These are phyloP conservation scores for Elanus axillaris DNA, from an alignment of 2,113 vertebrate genomes.

Conservation along the genomic window DNA sequence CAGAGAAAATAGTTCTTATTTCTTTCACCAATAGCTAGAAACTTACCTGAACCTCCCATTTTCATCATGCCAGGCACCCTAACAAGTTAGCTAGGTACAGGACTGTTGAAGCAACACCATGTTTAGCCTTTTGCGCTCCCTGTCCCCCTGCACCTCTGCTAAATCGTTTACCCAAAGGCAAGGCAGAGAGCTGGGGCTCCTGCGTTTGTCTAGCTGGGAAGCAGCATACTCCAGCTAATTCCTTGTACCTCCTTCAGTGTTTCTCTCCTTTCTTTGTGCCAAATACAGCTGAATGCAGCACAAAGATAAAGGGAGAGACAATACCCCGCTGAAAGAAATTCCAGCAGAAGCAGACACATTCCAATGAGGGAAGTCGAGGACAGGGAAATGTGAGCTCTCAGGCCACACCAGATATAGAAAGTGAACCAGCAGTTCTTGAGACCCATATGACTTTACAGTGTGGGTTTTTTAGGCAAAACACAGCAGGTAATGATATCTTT, in stretches of 20 bases:
- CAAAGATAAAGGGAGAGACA: slow-evolving; percentile 46
- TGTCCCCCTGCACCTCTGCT: background rate
- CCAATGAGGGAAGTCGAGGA: background rate
- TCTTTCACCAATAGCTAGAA: background rate
- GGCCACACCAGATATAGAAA: background rate
- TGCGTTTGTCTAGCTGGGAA: background rate
- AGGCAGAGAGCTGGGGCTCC: background rate
- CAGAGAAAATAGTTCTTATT: background rate
- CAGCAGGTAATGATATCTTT: background rate
- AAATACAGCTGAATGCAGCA: slow-evolving; percentile 9
- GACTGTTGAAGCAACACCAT: background rate
- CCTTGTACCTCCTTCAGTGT: background rate
- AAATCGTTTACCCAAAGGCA: background rate
- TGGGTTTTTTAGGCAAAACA: background rate
- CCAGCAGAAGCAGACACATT: background rate
- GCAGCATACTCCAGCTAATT: background rate
- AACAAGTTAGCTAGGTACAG: background rate
- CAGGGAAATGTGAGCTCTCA: background rate
- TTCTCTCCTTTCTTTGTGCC: background rate
- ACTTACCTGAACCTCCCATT: background rate
- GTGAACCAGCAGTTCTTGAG: background rate
- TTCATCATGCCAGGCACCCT: background rate
- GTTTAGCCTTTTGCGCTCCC: background rate
- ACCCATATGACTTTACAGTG: background rate
- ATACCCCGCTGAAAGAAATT: background rate